Percentiles rank a stretch among this genome's conserved stretches.
These are phyloP conservation scores for Trinorchestia longiramus DNA, from an alignment of 1,140 invertebrate genomes.

Conservation along the genomic window DNA sequence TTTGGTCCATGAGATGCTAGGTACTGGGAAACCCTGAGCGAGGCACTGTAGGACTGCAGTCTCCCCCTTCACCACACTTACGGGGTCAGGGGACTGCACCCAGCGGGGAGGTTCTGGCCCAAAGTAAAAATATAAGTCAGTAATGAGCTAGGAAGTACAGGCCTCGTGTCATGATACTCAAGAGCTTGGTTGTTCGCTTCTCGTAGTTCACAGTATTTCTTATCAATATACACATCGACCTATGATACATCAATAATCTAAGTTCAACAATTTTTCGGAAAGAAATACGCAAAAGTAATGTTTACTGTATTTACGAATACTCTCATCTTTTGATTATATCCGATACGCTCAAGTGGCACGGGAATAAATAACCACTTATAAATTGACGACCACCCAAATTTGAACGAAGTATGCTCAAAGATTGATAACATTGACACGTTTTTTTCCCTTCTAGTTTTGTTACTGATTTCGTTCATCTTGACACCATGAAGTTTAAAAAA, in stretches of 20 bases:
- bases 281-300: too few species aligned
- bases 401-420: too few species aligned
- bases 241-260: too few species aligned
- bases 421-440: background rate
- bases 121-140: background rate
- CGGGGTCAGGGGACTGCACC: background rate
- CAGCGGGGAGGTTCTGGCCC: slow-evolving; percentile 2
- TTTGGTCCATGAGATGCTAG: slow-evolving; percentile 29
- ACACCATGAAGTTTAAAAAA: too few species aligned
- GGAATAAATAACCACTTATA: too few species aligned
- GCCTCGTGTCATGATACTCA: background rate
- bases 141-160: background rate
- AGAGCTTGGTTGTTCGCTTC: background rate
- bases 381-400: too few species aligned
- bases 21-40: background rate
- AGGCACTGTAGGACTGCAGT: background rate
- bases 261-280: too few species aligned
- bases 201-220: background rate
- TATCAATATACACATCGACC: too few species aligned
- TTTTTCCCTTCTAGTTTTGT: background rate
- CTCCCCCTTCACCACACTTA: slow-evolving; percentile 23
- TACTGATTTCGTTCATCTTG: background rate
- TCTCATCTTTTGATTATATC: too few species aligned
- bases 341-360: too few species aligned
- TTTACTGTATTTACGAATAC: too few species aligned